Conservation (phyloP, 1,140 invertebrate genomes). For the Watersipora subatra region DNA sequence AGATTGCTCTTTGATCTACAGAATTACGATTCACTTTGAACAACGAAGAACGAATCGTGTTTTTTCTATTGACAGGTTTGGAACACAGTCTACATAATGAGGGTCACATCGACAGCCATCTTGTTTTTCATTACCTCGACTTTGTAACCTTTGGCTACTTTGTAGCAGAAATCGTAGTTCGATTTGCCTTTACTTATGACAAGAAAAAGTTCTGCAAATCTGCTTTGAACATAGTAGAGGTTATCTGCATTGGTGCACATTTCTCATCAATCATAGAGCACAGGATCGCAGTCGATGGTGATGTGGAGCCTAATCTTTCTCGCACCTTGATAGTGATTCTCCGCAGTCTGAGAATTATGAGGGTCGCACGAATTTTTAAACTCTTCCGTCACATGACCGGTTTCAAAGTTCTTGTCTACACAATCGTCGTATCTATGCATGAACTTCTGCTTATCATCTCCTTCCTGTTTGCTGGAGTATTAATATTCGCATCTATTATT, state of each 20-base stretch:
- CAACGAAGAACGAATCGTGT: too few relatives aligned
- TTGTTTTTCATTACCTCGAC: too few relatives aligned
- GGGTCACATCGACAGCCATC: too few relatives aligned
- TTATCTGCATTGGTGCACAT: not conserved
- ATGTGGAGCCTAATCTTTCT: not conserved
- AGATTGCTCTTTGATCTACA: too few relatives aligned
- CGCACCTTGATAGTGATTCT: not conserved
- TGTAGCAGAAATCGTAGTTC: not conserved
- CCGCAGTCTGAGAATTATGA: not conserved
- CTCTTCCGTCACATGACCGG: not conserved
- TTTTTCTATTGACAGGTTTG: too few relatives aligned
- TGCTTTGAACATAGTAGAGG: not conserved
- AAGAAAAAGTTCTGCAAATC: not conserved
- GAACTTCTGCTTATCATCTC: slow-evolving; percentile 35
- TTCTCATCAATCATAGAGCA: not conserved
- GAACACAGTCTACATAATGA: too few relatives aligned
- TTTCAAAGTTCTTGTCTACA: not conserved
- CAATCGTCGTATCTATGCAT: not conserved
- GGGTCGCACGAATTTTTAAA: not conserved
- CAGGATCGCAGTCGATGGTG: not conserved
- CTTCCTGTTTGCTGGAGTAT: slow-evolving; percentile 33
- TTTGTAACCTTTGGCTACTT: not conserved
- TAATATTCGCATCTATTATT: slow-evolving; percentile 36
- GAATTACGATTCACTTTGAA: too few relatives aligned
- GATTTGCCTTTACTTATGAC: not conserved